Conservation (phyloP, 2,113 vertebrate species). For the Excalfactoria chinensis region DNA sequence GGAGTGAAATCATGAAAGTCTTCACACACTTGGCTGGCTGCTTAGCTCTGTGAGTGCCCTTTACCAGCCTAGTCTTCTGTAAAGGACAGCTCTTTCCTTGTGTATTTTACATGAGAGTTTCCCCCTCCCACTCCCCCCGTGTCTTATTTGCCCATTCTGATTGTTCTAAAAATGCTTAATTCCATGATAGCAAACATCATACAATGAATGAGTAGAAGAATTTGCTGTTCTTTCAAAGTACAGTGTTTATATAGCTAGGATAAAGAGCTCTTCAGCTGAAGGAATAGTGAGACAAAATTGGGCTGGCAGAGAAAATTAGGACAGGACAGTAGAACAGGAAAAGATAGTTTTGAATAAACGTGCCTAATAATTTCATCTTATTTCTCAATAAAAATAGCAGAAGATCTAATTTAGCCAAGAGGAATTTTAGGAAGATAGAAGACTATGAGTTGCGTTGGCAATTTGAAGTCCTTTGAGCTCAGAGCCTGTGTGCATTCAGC, state of each 20-base stretch:
- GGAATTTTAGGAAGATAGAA: background rate
- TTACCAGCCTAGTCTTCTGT: background rate
- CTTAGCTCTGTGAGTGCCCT: background rate
- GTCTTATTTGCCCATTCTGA: background rate
- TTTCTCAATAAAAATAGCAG: background rate
- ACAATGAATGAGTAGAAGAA: background rate
- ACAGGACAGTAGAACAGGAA: background rate
- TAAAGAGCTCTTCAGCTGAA: background rate
- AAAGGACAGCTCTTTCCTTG: background rate
- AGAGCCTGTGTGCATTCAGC: background rate
- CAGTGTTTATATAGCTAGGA: background rate
- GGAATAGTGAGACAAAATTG: background rate
- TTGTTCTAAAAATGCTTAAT: background rate
- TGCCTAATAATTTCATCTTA: background rate
- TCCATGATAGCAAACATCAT: background rate
- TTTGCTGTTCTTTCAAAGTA: background rate
- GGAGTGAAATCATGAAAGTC: background rate
- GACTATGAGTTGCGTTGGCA: background rate
- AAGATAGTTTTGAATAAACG: background rate
- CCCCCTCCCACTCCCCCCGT: background rate
- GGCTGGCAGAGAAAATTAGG: background rate
- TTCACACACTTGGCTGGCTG: background rate
- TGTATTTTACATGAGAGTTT: background rate
- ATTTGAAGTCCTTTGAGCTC: background rate
- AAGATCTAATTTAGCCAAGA: background rate